Evolutionary conservation across 2,888 invertebrate genomes (phyloP).

Genomic region (Emmelina monodactyla): DNA sequence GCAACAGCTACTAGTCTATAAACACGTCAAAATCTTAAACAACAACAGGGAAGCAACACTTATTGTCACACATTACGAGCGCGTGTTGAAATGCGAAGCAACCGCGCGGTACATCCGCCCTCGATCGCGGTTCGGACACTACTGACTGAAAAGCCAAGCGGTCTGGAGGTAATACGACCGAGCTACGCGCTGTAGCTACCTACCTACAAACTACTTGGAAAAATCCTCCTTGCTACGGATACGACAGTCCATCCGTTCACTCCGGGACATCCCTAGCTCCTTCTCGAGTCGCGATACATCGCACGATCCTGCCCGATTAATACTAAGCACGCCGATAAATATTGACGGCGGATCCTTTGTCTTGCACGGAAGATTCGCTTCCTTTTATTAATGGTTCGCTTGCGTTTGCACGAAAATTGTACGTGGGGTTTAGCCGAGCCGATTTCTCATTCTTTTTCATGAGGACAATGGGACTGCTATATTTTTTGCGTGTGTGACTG

Average conservation of each 20-base stretch:
- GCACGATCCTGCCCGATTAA: conserved; percentile 53
- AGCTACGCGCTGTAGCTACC: conserved; percentile 31
- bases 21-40: conserved; percentile 39
- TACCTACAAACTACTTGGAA: conserved; percentile 42
- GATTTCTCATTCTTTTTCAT: conserved; percentile 8
- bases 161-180: conserved; percentile 39
- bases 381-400: conserved; percentile 55
- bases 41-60: conserved; percentile 61
- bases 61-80: conserved; percentile 64
- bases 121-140: conserved; percentile 36
- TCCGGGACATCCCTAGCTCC: too few relatives aligned
- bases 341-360: conserved; percentile 60
- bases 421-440: conserved; percentile 7
- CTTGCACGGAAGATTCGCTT: conserved; percentile 54
- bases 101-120: conserved; percentile 36
- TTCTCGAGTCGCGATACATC: conserved; percentile 39
- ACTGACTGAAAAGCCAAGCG: conserved; percentile 33
- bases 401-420: conserved; percentile 44
- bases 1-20: conserved; percentile 20
- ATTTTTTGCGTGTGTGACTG: too few relatives aligned
- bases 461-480: too few relatives aligned
- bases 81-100: conserved; percentile 31
- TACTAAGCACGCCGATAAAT: conserved; percentile 64
- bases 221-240: conserved; percentile 42
- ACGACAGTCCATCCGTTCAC: conserved; percentile 53